These are phyloP conservation scores for Benthosema pterotum DNA, from an alignment of 2,797 vertebrate species.

Conservation along the genomic window DNA sequence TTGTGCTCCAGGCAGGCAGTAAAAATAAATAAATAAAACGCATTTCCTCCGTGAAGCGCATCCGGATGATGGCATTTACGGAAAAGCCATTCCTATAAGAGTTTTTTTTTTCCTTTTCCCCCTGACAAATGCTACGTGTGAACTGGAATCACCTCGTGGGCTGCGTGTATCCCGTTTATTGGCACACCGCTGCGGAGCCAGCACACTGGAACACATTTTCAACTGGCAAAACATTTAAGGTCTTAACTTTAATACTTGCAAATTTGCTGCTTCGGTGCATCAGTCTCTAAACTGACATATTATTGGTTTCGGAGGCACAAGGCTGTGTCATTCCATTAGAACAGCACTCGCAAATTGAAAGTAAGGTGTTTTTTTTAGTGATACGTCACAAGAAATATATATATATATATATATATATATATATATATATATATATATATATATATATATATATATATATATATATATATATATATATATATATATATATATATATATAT, in stretches of 20 bases:
- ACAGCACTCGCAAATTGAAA: no score
- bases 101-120: no score
- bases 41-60: conserved; percentile 56
- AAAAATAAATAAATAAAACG: conserved; percentile 18
- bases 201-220: conserved; percentile 28
- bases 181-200: conserved; percentile 22
- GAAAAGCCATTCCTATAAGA: conserved; percentile 41
- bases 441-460: no score
- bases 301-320: conserved; percentile 32
- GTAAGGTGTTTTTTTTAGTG: no score
- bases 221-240: conserved; percentile 46
- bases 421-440: no score
- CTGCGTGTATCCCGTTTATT: conserved; percentile 12
- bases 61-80: conserved; percentile 49
- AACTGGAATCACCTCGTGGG: conserved; percentile 27
- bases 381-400: no score
- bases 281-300: conserved; percentile 45
- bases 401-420: no score
- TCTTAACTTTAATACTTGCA: conserved; percentile 69
- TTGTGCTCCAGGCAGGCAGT: conserved; percentile 52
- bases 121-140: conserved; percentile 39
- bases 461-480: no score
- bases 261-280: conserved; percentile 60
- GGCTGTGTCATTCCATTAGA: no score
- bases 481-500: no score